These are phyloP conservation scores for Latrodectus hesperus DNA, from an alignment of 2,888 invertebrate species.

Conservation along the genomic window DNA sequence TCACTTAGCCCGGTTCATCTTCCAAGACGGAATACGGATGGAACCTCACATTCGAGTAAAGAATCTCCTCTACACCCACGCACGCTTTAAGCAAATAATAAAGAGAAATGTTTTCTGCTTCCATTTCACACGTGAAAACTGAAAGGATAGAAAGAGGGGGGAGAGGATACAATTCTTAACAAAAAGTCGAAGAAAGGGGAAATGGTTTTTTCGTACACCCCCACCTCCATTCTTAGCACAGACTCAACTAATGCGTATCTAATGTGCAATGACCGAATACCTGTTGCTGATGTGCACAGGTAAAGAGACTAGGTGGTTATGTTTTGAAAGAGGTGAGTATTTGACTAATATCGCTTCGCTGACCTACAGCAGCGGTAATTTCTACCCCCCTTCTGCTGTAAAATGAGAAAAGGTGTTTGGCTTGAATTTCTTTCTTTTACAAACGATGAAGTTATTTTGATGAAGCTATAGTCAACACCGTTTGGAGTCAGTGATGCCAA, in stretches of 20 bases:
- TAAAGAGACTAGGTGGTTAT: slow-evolving; percentile 26
- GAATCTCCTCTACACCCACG: neutral
- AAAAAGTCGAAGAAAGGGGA: slow-evolving; percentile 23
- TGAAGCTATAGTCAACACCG: too few relatives aligned
- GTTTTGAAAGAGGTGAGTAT: slow-evolving; percentile 37
- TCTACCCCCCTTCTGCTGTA: too few relatives aligned
- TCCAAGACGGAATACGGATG: slow-evolving; percentile 63
- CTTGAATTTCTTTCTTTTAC: too few relatives aligned
- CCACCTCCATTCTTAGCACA: too few relatives aligned
- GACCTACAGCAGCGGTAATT: slow-evolving; percentile 14
- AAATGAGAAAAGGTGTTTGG: too few relatives aligned
- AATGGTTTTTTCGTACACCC: slow-evolving; percentile 37
- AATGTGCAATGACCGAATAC: slow-evolving; percentile 58
- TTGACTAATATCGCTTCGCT: slow-evolving; percentile 31
- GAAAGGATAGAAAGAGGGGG: slow-evolving; percentile 15
- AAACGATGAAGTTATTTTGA: too few relatives aligned
- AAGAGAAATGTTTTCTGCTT: neutral
- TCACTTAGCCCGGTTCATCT: slow-evolving; percentile 53
- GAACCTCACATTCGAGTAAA: neutral
- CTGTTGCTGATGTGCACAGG: slow-evolving; percentile 9
- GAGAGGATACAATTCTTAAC: neutral
- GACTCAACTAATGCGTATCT: slow-evolving; percentile 62
- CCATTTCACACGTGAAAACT: slow-evolving; percentile 68
- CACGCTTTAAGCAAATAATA: slow-evolving; percentile 1
- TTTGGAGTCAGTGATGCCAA: too few relatives aligned